Evolutionary conservation across 2,888 invertebrate species (phyloP), one percentile per base, ranked within the genome.

Genomic region (Odontocerum albicorne): DNA sequence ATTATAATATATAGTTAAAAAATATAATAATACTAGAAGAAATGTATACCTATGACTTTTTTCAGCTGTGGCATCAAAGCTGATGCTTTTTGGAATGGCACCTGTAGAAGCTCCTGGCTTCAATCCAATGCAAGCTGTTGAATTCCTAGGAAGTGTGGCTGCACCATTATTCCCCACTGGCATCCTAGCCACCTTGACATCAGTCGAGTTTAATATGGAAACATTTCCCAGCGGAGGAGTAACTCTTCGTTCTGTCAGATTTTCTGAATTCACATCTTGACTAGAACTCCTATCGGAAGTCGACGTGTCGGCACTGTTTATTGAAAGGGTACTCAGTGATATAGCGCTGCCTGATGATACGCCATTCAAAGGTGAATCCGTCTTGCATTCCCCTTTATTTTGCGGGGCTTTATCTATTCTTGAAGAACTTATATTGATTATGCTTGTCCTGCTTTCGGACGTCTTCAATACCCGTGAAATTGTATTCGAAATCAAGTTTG

Each of bases 21-120:
- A n/a, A n/a, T n/a, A n/a, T n/a, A n/a, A n/a, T n/a, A n/a, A n/a
- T n/a, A n/a, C n/a, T n/a, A n/a, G n/a, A n/a, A n/a, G n/a, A 8
- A 2, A 40, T 20, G 8, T 13, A 60, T 2, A 77, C 73, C 85
- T 84, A 64, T 87, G 87, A 1, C 85, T 83, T 63, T 91, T 87
- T 66, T 92, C 91, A 0, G 92, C 92, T 1, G 90, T 90, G 68
- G 92, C 89, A 72, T 94, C 93, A 65, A 93, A 93, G 68, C 91
- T 92, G 64, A 93, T 93, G 66, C 92, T 93, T 72, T 94, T 94
- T 1, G 92, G 92, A 65, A 94, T 93, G 1, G 92, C 90, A 1
- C 92, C 92, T 0, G 89, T 90, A 0, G 88, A 86, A 15, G 79
- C 76, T 2, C 70, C 72, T 0, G 79, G 75, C 62, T 80, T 81